Evolutionary conservation across 2,113 vertebrate species (phyloP).

Genomic region (Monopterus albus): DNA sequence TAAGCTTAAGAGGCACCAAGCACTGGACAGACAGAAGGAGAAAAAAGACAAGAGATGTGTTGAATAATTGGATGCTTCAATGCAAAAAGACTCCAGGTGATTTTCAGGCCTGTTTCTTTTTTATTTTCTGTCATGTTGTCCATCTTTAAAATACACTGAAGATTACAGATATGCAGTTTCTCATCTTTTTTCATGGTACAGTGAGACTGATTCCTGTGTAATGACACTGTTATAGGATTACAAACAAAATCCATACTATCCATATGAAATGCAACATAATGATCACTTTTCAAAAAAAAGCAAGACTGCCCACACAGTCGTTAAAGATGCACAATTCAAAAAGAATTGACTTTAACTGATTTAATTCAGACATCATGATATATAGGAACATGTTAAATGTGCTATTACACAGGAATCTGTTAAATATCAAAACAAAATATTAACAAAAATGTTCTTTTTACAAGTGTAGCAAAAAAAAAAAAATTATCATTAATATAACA

Average conservation of each 20-base stretch:
- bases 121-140: constrained; percentile 75
- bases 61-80: background rate
- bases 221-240: constrained; percentile 66
- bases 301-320: constrained; percentile 66
- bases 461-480: constrained; percentile 79
- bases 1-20: constrained; percentile 4
- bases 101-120: constrained; percentile 59
- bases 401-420: constrained; percentile 81
- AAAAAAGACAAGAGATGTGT: background rate
- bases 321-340: constrained; percentile 49
- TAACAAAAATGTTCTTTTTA: constrained; percentile 75
- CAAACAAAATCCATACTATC: constrained; percentile 54
- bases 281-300: constrained; percentile 57
- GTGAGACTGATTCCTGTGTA: constrained; percentile 78
- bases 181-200: constrained; percentile 63
- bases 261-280: constrained; percentile 45
- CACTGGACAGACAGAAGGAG: background rate
- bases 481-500: constrained; percentile 69
- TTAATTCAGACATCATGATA: constrained; percentile 45
- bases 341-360: constrained; percentile 30
- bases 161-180: constrained; percentile 75
- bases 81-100: constrained; percentile 15
- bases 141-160: constrained; percentile 81
- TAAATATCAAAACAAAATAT: constrained; percentile 81
- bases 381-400: constrained; percentile 67